These are phyloP conservation scores for Drepana arcuata DNA, from an alignment of 1,140 invertebrate species.

Conservation along the genomic window DNA sequence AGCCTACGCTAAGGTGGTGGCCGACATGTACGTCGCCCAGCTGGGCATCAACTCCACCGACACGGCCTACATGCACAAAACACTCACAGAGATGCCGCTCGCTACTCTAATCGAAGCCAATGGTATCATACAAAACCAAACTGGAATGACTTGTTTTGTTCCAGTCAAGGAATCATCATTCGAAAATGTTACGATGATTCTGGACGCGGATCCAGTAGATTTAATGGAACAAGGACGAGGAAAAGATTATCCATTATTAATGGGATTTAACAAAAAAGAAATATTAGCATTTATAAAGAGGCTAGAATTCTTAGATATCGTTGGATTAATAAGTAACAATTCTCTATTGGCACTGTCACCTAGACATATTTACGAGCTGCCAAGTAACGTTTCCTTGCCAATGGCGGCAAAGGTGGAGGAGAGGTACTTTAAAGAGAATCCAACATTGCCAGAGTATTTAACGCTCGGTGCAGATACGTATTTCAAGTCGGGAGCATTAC, in stretches of 20 bases:
- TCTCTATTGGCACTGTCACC: constrained; percentile 3
- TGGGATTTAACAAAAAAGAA: constrained; percentile 19
- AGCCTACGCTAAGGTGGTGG: constrained; percentile 7
- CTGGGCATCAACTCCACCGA: constrained; percentile 17
- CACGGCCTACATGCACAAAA: constrained; percentile 7
- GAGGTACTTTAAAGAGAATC: constrained; percentile 13
- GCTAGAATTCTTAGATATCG: constrained; percentile 6
- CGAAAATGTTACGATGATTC: constrained; percentile 11
- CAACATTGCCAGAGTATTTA: constrained; percentile 13
- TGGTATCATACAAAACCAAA: constrained; percentile 7
- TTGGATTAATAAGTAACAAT: constrained; percentile 3
- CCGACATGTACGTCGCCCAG: constrained; percentile 4
- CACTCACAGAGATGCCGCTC: constrained; percentile 10
- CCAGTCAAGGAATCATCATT: constrained; percentile 16
- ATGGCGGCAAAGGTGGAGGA: constrained; percentile 2
- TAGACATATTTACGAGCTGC: constrained; percentile 3
- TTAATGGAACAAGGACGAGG: constrained; percentile 12
- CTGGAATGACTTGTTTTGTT: constrained; percentile 29
- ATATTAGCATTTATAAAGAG: constrained; percentile 14
- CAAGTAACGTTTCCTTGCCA: background rate
- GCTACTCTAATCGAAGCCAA: constrained; percentile 15
- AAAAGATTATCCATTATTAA: constrained; percentile 18
- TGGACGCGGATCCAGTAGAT: constrained; percentile 17
- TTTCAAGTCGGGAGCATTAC: constrained; percentile 17
- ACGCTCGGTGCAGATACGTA: constrained; percentile 4